Conservation (phyloP, 2,113 vertebrate genomes). For the Anoura caudifer region DNA sequence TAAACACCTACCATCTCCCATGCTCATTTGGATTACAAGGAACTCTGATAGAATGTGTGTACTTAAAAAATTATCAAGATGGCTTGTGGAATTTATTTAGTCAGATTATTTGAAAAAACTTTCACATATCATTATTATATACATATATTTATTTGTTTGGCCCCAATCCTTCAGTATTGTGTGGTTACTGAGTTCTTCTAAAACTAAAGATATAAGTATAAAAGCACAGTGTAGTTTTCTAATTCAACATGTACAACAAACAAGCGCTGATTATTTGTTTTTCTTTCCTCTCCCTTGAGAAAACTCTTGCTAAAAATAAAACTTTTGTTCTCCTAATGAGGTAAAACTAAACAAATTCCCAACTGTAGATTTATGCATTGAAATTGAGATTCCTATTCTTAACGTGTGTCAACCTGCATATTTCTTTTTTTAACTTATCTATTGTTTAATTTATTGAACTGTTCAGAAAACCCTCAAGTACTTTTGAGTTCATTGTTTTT, state of each 20-base stretch:
- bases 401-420: background rate
- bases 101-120: background rate
- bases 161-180: background rate
- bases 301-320: conserved; percentile 6
- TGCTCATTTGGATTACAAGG: background rate
- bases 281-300: background rate
- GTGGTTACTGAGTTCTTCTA: background rate
- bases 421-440: background rate
- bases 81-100: background rate
- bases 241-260: conserved; percentile 4
- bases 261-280: background rate
- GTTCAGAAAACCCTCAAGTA: conserved; percentile 6
- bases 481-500: background rate
- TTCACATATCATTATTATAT: background rate
- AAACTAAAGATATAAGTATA: background rate
- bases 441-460: conserved; percentile 25
- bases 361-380: background rate
- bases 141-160: background rate
- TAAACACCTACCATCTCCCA: background rate
- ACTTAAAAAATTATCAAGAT: background rate
- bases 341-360: background rate
- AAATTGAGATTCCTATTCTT: background rate
- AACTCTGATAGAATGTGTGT: background rate
- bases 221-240: background rate
- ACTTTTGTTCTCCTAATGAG: background rate